Evolutionary conservation across 2,888 invertebrate genomes (phyloP).

Genomic region (Cosmorhoe ocellata): DNA sequence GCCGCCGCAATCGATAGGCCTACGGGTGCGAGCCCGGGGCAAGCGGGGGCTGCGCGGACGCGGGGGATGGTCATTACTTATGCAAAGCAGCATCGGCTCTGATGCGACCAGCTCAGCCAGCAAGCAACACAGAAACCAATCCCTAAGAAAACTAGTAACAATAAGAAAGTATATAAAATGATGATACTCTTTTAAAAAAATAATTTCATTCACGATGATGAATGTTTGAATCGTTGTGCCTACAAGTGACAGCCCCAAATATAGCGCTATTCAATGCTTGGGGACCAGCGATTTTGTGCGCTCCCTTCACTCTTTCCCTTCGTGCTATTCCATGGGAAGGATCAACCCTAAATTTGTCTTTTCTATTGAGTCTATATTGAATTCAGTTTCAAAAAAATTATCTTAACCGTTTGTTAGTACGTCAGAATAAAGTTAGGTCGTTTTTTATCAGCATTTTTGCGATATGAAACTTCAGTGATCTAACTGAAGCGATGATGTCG

Average conservation of each 20-base stretch:
- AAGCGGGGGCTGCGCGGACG: constrained; percentile 49
- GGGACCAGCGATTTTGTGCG: constrained; percentile 62
- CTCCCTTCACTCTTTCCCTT: constrained; percentile 58
- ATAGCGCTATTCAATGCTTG: constrained; percentile 38
- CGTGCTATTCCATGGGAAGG: constrained; percentile 48
- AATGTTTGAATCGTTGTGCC: constrained; percentile 20
- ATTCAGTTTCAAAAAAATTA: constrained; percentile 13
- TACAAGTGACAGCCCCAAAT: constrained; percentile 14
- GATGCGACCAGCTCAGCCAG: constrained; percentile 39
- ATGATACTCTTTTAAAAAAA: constrained; percentile 3
- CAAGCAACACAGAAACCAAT: constrained; percentile 7
- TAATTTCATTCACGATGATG: constrained; percentile 11
- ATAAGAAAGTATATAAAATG: background rate
- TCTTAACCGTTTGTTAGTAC: background rate
- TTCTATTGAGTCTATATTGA: constrained; percentile 41
- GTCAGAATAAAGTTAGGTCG: background rate
- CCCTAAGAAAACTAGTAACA: background rate
- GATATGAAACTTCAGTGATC: constrained; percentile 30
- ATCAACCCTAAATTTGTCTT: constrained; percentile 64
- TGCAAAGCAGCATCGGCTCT: constrained; percentile 74
- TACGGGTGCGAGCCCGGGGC: constrained; percentile 83
- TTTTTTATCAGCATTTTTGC: constrained; percentile 9
- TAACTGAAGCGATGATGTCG: constrained; percentile 25
- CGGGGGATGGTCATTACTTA: constrained; percentile 66
- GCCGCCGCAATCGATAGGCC: constrained; percentile 87